Evolutionary conservation across 92 coral and sea anemone genomes (phyloP), one percentile per base, ranked within the genome.

Genomic region (Zoanthus gigantus): DNA sequence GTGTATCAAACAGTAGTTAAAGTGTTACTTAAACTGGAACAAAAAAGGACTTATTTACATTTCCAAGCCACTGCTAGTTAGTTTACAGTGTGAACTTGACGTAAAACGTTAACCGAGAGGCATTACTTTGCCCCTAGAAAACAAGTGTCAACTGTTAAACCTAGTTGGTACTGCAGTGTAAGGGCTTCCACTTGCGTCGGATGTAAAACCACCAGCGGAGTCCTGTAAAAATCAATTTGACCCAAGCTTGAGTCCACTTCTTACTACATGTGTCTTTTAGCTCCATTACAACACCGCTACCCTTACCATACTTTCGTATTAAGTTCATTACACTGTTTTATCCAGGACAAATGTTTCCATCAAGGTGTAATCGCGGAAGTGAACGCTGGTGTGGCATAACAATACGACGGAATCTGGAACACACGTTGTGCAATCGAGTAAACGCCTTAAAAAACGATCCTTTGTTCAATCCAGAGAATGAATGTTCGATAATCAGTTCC

Each of bases 321-420:
- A 88, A 66, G 57, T 79, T 79, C 48, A 68, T n/a, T 10, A 88
- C 72, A 54, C 87, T 79, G 91, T 88, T 52, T 45, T 79, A 88
- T 8, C 91, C 87, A 11, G 91, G 61, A 81, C 23, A 45, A 52
- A 88, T 88, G 73, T 88, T 71, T 15, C 71, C 65, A 71, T 81
- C 71, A 28, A 88, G 50, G 72, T 37, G 42, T 37, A 37, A 37
- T 37, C 42, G 42, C 42, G 42, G 42, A 1, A 37, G 1, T 37
- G 42, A 80, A 87, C 18, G 81, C 31, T 71, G 74, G 14, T 87
- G 87, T 23, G 79, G 88, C 52, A 9, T 54, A 54, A 54, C 12
- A 37, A 37, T 37, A 37, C 42, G 42, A 37, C 42, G 2, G 42
- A 37, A 37, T 37, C 42, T 37, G 42, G 42, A 37, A 37, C 42